Evolutionary conservation across 2,797 vertebrate species (phyloP).

Genomic region (Falco novaeseelandiae): DNA sequence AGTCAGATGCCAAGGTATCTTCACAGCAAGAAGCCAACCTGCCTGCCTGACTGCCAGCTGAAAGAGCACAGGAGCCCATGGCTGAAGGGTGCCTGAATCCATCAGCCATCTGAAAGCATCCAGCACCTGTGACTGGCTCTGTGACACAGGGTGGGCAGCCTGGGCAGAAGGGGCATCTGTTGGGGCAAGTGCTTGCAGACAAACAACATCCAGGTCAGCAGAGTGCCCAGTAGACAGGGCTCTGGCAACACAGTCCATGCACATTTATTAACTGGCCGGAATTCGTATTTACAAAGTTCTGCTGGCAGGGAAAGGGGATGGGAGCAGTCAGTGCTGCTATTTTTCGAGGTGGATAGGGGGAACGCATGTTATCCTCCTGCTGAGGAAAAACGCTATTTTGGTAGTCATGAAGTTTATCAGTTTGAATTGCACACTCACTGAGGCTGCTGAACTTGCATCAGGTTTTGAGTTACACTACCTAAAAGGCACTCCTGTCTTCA

Average conservation of each 20-base stretch:
- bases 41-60: not conserved
- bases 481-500: not conserved
- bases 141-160: not conserved
- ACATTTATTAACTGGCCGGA: not conserved
- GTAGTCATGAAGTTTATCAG: not conserved
- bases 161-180: not conserved
- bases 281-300: not conserved
- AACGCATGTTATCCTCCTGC: not conserved
- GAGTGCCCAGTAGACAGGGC: not conserved
- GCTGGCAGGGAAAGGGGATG: not conserved
- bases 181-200: not conserved
- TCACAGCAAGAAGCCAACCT: not conserved
- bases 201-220: not conserved
- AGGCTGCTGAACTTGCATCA: not conserved
- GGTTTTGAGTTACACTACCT: not conserved
- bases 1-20: not conserved
- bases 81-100: not conserved
- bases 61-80: not conserved
- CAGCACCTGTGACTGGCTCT: not conserved
- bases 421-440: not conserved
- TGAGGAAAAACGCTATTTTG: not conserved
- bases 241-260: not conserved
- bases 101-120: not conserved
- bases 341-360: not conserved
- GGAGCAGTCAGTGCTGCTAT: not conserved